These are phyloP conservation scores for Coregonus ussuriensis DNA, from an alignment of 2,797 vertebrate genomes.

Conservation along the genomic window DNA sequence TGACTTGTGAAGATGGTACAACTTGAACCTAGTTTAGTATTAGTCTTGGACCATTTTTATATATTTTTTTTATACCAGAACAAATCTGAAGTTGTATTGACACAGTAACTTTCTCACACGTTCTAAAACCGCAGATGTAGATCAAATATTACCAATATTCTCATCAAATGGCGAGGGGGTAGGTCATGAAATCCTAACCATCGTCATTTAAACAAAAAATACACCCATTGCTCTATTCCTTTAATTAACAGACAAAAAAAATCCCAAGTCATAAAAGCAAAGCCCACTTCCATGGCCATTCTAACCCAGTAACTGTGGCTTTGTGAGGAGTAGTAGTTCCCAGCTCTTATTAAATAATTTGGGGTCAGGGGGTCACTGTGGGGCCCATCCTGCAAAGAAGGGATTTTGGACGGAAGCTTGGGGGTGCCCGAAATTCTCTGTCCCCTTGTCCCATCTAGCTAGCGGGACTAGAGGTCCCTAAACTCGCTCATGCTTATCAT, in stretches of 20 bases:
- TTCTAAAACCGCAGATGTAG: background rate
- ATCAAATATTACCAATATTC: background rate
- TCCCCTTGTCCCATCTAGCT: constrained; percentile 49
- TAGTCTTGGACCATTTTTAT: background rate
- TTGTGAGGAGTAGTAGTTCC: constrained; percentile 25
- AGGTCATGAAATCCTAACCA: background rate
- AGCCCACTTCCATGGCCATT: constrained; percentile 3
- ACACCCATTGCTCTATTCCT: background rate
- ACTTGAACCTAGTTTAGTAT: background rate
- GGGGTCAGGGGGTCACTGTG: constrained; percentile 58
- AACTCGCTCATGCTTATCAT: constrained; percentile 19
- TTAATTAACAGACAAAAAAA: background rate
- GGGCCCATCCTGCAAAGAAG: constrained; percentile 58
- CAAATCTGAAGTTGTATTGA: background rate
- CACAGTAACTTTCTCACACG: background rate
- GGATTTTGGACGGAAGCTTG: constrained; percentile 35
- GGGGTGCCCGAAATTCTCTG: constrained; percentile 50
- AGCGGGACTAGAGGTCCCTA: constrained; percentile 26
- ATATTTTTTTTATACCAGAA: background rate
- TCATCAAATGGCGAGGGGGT: background rate
- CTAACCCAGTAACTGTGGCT: constrained; percentile 12
- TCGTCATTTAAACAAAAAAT: background rate
- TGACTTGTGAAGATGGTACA: background rate
- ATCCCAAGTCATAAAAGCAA: background rate
- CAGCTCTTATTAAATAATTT: constrained; percentile 43